phyloP scores from a whole-genome alignment of 2,888 invertebrate species.

The Melinopterus prodromus region DNA sequence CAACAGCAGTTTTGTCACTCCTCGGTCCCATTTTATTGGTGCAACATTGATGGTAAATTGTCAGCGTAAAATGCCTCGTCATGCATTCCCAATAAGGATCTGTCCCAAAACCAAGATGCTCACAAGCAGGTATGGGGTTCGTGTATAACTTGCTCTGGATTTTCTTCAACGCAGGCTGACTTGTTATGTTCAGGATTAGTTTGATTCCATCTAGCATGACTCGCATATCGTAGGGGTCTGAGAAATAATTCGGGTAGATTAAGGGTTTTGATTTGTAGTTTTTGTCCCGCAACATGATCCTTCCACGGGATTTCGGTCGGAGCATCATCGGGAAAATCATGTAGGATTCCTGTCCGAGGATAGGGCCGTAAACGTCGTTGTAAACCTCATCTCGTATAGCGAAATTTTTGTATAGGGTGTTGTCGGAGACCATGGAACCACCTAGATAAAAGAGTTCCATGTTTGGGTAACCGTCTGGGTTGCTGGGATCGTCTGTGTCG shows the following conservation, averaged over 20 bases:
- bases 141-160: constrained; percentile 68
- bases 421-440: constrained; percentile 70
- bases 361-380: constrained; percentile 53
- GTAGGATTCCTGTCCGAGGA: constrained; percentile 59
- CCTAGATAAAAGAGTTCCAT: constrained; percentile 72
- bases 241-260: constrained; percentile 71
- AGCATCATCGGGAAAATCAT: constrained; percentile 65
- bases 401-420: constrained; percentile 58
- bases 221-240: constrained; percentile 67
- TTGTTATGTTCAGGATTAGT: constrained; percentile 65
- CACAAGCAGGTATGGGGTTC: constrained; percentile 69
- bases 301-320: constrained; percentile 66
- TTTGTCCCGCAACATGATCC: constrained; percentile 63
- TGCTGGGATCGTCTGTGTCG: constrained; percentile 66
- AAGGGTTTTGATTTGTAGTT: constrained; percentile 67
- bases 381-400: constrained; percentile 59
- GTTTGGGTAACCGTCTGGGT: constrained; percentile 70
- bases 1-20: constrained; percentile 68
- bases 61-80: constrained; percentile 71
- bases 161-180: constrained; percentile 67
- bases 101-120: constrained; percentile 66
- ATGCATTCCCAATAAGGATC: constrained; percentile 77
- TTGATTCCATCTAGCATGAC: constrained; percentile 72
- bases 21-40: constrained; percentile 73
- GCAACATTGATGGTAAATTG: constrained; percentile 74